Evolutionary conservation across 1,140 invertebrate species (phyloP), one percentile per base, ranked within the genome.

Genomic region (Drosophila lini): DNA sequence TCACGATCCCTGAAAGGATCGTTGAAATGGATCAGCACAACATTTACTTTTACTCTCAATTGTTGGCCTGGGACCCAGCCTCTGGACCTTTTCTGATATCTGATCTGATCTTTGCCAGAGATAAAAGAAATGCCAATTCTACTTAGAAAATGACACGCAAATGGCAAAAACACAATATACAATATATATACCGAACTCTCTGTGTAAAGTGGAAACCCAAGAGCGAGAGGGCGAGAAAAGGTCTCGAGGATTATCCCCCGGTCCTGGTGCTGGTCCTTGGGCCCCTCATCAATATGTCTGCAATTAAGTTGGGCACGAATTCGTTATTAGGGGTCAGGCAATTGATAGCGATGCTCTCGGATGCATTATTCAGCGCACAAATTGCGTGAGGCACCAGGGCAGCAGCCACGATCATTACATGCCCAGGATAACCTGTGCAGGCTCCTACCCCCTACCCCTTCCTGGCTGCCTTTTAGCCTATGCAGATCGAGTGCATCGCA

Each of bases 81-180:
- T 8, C 9, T 32, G 58, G 67, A 44, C 62, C 80, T 60, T 89
- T 88, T 89, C 52, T 88, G 84, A 78, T 88, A 88, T 89, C 74
- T 75, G 84, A 88, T 88, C 84, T 78, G 65, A 62, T 75, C 59
- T 67, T 61, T 38, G 40, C n/a, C 25, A 28, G 8, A 57, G 41
- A 50, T 71, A 61, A 88, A 82, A 83, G 71, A 80, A 89, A 89
- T 83, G 83, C 84, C 84, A 88, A 88, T 88, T 89, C 88, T 75
- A 67, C 68, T 71, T 73, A 63, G 73, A 79, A 89, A 89, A 75
- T 84, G 84, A 89, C 84, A 89, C 84, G 84, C 84, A 88, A 88
- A 89, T 88, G 80, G 80, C 84, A 48, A 74, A 62, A 36, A 55
- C 38, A 47, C 19, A 13, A 13, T 13, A 25, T 48, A 28, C 47